Evolutionary conservation across 2,888 invertebrate species (phyloP).

Genomic region (Drosophila helvetica): DNA sequence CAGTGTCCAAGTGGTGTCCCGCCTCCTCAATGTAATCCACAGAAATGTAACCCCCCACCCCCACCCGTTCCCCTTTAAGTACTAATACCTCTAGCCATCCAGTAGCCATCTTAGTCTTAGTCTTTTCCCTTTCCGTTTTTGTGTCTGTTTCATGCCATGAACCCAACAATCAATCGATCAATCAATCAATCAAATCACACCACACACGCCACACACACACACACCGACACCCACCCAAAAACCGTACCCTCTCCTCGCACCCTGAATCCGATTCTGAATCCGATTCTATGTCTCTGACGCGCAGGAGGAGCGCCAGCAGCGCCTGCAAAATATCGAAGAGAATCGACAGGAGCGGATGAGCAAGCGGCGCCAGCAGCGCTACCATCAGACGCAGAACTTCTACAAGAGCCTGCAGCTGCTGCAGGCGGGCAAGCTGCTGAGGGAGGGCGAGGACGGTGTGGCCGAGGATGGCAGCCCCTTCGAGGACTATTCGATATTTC

Average conservation of each 20-base stretch:
- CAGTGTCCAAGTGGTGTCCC: conserved; percentile 54
- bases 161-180: background rate
- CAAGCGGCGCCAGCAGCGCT: conserved; percentile 88
- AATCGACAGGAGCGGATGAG: conserved; percentile 88
- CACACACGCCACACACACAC: conserved; percentile 19
- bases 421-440: conserved; percentile 88
- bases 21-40: conserved; percentile 7
- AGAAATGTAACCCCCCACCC: conserved; percentile 15
- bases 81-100: conserved; percentile 44
- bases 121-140: conserved; percentile 30
- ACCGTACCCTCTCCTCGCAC: conserved; percentile 3
- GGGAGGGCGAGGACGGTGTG: conserved; percentile 82
- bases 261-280: conserved; percentile 9
- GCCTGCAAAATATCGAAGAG: conserved; percentile 89
- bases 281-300: conserved; percentile 40
- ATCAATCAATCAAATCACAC: background rate
- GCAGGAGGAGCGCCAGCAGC: conserved; percentile 90
- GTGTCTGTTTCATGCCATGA: conserved; percentile 42
- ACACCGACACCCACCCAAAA: conserved; percentile 23
- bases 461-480: conserved; percentile 87
- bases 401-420: conserved; percentile 93
- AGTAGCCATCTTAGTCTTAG: conserved; percentile 35
- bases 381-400: conserved; percentile 92
- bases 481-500: conserved; percentile 93
- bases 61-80: background rate